Evolutionary conservation across 2,113 vertebrate species (phyloP).

Genomic region (Gasterosteus aculeatus): DNA sequence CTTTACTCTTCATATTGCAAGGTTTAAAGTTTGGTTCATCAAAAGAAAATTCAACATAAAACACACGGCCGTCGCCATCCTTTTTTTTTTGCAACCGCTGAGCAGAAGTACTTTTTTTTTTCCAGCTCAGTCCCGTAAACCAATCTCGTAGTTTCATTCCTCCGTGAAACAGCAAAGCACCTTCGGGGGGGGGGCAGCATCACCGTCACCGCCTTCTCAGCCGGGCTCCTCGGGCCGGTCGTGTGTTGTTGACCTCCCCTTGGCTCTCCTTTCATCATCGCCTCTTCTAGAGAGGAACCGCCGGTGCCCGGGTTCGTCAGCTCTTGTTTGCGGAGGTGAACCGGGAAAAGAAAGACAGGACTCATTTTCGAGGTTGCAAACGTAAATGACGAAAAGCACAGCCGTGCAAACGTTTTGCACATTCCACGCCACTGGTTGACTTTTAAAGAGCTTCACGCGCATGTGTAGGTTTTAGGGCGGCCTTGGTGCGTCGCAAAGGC

Average conservation of each 20-base stretch:
- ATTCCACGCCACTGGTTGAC: constrained; percentile 2
- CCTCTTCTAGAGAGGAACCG: constrained; percentile 43
- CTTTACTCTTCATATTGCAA: not conserved
- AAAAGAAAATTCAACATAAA: no score
- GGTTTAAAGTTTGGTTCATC: not conserved
- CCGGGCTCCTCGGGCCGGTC: constrained; percentile 71
- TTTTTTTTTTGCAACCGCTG: not conserved
- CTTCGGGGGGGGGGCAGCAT: constrained; percentile 55
- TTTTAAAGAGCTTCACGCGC: constrained; percentile 12
- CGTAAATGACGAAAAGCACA: constrained; percentile 18
- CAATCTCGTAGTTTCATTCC: constrained; percentile 38
- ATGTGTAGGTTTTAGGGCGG: constrained; percentile 22
- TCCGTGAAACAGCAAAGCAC: constrained; percentile 47
- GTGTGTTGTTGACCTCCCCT: constrained; percentile 74
- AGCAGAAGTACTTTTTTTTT: constrained; percentile 29
- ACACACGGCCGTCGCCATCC: not conserved
- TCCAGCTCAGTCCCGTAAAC: no score
- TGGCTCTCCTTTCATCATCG: constrained; percentile 57
- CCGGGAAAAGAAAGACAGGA: no score
- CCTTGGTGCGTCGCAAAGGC: constrained; percentile 27
- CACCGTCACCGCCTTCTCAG: constrained; percentile 64
- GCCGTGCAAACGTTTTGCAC: constrained; percentile 14
- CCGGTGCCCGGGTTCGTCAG: constrained; percentile 45
- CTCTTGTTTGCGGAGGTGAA: not conserved
- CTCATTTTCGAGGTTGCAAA: constrained; percentile 13